Evolutionary conservation across 2,888 invertebrate genomes (phyloP), one percentile per base, ranked within the genome.

Genomic region (Rosalia funebris): DNA sequence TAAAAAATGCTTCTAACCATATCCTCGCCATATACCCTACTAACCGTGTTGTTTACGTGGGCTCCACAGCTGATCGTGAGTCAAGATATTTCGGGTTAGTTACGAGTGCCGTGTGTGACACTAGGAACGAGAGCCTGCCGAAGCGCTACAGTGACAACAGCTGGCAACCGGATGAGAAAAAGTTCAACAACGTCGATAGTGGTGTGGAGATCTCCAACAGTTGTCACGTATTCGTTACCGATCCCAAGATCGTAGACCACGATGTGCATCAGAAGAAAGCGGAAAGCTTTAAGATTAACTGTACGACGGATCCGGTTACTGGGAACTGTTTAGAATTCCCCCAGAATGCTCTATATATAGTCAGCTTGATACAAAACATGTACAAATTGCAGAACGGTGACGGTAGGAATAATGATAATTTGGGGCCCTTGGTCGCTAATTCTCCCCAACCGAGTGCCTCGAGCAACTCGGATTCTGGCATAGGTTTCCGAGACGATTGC

Each of bases 161-260:
- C 15, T 64, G 58, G 61, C 57, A 70, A 20, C 20, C 48, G 16
- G 63, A 67, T 16, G 68, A 69, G 10, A 74, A 75, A 41, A 73
- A 71, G 46, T 60, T 65, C 3, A 75, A 72, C 53, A 74, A 73
- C 48, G 58, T 63, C 11, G 74, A 72, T n/a, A 77, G 78, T 10
- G 85, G 86, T 75, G 71, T 88, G 7, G 86, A 86, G 65, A 86
- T 89, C 12, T 93, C 93, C 0, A 93, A 93, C 76, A 95, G 96
- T 52, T 96, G 97, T 76, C 97, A 98, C 81, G 95, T 97, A 0
- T 98, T 98, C 79, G 94, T 94, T 60, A 92, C 96, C 5, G 96
- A 97, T 77, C 90, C 94, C 0, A 91, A 95, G 79, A 84, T 95
- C 71, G 88, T 90, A 2, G 90, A 92, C 60, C 97, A 98, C 77